phyloP scores from a whole-genome alignment of 2,113 vertebrate species.

The Coracopsis vasa region DNA sequence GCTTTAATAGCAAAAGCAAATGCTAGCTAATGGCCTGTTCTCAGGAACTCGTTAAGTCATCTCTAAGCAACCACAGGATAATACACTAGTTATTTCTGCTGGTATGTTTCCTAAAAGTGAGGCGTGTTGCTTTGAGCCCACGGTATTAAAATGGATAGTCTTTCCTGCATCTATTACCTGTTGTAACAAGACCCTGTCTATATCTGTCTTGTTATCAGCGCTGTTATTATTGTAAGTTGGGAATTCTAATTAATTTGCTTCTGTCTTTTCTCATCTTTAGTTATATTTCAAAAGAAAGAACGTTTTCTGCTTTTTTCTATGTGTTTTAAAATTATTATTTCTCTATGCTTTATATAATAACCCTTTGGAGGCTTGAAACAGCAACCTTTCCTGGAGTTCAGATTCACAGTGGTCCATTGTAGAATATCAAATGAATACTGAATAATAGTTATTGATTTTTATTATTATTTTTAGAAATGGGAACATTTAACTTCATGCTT shows the following conservation, averaged over 20 bases:
- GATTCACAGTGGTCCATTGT: slow-evolving; percentile 63
- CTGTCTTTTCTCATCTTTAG: slow-evolving; percentile 25
- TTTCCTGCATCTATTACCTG: slow-evolving; percentile 74
- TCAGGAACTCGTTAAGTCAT: slow-evolving; percentile 98
- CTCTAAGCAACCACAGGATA: slow-evolving; percentile 87
- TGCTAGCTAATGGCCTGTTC: slow-evolving; percentile 92
- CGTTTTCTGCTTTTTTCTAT: not conserved
- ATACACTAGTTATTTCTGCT: slow-evolving; percentile 88
- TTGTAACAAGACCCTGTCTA: slow-evolving; percentile 63
- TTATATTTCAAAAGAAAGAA: slow-evolving; percentile 32
- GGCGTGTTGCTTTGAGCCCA: slow-evolving; percentile 74
- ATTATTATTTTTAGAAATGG: slow-evolving; percentile 69
- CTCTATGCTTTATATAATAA: slow-evolving; percentile 33
- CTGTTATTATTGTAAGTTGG: slow-evolving; percentile 33
- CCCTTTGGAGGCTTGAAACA: slow-evolving; percentile 43
- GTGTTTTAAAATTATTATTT: slow-evolving; percentile 48
- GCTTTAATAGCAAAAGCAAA: slow-evolving; percentile 99
- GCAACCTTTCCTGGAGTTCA: slow-evolving; percentile 58
- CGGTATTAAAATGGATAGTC: slow-evolving; percentile 67
- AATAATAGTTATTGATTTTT: slow-evolving; percentile 71
- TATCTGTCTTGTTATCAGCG: slow-evolving; percentile 32
- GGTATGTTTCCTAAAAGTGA: slow-evolving; percentile 87
- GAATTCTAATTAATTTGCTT: slow-evolving; percentile 27
- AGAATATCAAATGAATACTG: slow-evolving; percentile 61
- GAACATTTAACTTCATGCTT: slow-evolving; percentile 66